A percentile compares a stretch with the other conserved stretches of the same genome.
These are phyloP conservation scores for Protobothrops mucrosquamatus DNA, from an alignment of 2,113 vertebrate genomes.

Conservation along the genomic window DNA sequence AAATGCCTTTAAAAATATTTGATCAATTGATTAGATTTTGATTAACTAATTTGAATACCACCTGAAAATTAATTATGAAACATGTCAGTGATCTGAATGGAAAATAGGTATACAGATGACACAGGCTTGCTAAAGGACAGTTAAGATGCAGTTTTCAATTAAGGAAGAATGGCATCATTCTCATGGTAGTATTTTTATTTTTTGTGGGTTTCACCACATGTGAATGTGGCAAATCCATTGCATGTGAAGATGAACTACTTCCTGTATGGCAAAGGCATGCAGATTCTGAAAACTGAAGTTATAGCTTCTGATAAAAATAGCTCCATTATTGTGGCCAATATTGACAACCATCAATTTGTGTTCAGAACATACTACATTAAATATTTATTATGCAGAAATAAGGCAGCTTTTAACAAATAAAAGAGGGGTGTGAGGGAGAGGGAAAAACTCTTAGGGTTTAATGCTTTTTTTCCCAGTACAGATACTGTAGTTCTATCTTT, in stretches of 20 bases:
- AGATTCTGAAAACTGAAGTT: not conserved
- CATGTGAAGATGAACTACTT: not conserved
- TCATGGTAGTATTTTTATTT: not conserved
- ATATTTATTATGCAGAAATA: conserved; percentile 10
- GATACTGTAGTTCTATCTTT: not conserved
- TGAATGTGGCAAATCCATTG: not conserved
- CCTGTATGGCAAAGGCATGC: not conserved
- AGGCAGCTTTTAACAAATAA: conserved; percentile 23
- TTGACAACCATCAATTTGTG: not conserved
- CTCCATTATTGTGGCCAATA: conserved; percentile 16
- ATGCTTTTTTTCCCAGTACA: not conserved
- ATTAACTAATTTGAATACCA: not conserved
- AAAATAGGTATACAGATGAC: too few species aligned
- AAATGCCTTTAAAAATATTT: not conserved
- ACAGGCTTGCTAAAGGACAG: not conserved
- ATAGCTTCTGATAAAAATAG: not conserved
- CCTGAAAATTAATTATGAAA: not conserved
- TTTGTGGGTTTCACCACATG: not conserved
- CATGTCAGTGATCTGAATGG: not conserved
- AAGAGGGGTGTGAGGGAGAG: not conserved
- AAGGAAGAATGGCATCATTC: not conserved
- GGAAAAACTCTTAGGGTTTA: not conserved
- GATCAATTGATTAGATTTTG: not conserved
- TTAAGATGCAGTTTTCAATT: not conserved
- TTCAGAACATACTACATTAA: not conserved